These are phyloP conservation scores for Apamea epomidion DNA, from an alignment of 2,888 invertebrate genomes.

Conservation along the genomic window DNA sequence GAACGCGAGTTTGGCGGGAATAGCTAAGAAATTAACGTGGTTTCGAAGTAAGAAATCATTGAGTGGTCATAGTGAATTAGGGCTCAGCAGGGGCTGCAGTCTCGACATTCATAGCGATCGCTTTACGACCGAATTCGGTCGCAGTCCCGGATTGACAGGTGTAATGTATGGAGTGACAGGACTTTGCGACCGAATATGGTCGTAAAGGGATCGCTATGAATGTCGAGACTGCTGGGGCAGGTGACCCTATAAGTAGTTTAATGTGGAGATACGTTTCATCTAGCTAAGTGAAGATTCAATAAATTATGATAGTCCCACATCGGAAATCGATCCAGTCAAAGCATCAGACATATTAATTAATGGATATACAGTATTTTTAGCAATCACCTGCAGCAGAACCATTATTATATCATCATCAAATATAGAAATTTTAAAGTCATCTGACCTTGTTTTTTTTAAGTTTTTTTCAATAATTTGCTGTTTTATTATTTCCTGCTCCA, in stretches of 20 bases:
- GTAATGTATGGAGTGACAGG: no score
- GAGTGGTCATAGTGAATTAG: background rate
- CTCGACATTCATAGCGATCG: no score
- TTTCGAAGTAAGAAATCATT: background rate
- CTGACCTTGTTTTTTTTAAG: slow-evolving; percentile 12
- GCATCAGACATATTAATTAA: no score
- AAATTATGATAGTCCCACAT: background rate
- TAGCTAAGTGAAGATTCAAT: background rate
- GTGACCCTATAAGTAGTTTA: background rate
- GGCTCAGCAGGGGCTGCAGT: no score
- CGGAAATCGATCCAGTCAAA: background rate
- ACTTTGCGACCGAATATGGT: no score
- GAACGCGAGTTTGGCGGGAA: background rate
- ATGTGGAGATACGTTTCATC: background rate
- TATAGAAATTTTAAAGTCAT: background rate
- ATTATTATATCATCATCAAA: slow-evolving; percentile 9
- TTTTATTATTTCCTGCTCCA: slow-evolving; percentile 2
- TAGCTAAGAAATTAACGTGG: background rate
- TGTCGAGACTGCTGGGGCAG: no score
- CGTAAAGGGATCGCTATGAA: no score
- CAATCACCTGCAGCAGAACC: background rate
- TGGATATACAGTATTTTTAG: background rate
- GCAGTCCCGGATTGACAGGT: no score
- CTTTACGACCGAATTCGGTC: no score
- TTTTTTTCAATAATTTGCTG: slow-evolving; percentile 26